Base-by-base conservation (phyloP, 2,113 vertebrate species). In the Synchiropus splendidus region DNA sequence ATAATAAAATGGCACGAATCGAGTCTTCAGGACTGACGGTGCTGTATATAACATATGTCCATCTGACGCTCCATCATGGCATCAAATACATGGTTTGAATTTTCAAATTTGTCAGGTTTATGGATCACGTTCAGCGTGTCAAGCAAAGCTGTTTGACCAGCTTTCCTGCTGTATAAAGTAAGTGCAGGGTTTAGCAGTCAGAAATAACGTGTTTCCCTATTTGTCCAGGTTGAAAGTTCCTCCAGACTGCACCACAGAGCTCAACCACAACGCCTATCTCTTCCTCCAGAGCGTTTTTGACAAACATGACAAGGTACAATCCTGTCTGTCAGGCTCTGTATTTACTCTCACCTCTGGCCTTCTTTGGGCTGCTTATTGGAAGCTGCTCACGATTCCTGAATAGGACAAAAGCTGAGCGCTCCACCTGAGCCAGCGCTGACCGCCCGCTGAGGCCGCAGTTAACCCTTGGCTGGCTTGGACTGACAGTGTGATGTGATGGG, bases 251-350 rank as follows among this genome's bases (percentile, higher is more conserved):
- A 98, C 91, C 47, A 98, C 94, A 21, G 95, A 98, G 80, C 88
- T 98, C 76, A 98, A 94, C 76, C 92, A 98, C 72, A 90, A 94
- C 36, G 91, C 93, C 4, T 98, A 96, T 74, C 87, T 98, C 67
- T 98, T 98, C 78, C 89, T 98, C 39, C 95, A 98, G 72, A 90
- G 93, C 55, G 80, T 92, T 72, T 98, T 98, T 81, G 94, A 98
- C 83, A 98, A 98, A 71, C 93, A 98, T 45, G 94, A 98, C 78
- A 90, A 94, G 95, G 95, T 98, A 61, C 42, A 36, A 16, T 54
- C 65, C 53, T 21, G 9, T 27, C 2, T 6, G 9, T 18, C 45
- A n/a, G 16, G 2, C 45, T 48, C 54, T 61, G 31, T 61, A 30
- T 61, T 61, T 57, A 40, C 51, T 46, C 42, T 42, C 38, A n/a